These are phyloP conservation scores for Agapornis roseicollis DNA, from an alignment of 2,113 vertebrate species.

Conservation along the genomic window DNA sequence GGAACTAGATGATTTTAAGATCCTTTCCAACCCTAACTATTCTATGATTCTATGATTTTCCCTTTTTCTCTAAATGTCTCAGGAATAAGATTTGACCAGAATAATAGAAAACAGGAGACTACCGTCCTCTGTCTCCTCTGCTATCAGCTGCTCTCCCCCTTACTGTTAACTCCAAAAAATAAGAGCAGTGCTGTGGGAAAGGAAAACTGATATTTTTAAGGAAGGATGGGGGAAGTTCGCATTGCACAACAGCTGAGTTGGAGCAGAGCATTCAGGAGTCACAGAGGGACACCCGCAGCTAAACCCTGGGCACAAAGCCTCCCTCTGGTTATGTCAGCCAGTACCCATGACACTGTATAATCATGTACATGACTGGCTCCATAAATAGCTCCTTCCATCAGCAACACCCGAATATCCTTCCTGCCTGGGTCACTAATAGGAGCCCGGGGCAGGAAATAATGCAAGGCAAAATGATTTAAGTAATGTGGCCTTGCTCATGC, in stretches of 20 bases:
- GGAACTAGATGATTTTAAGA: no score
- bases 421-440: background rate
- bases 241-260: background rate
- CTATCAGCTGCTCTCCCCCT: background rate
- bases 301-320: background rate
- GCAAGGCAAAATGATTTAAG: background rate
- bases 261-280: background rate
- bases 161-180: background rate
- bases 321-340: background rate
- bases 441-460: background rate
- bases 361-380: background rate
- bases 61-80: background rate
- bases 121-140: background rate
- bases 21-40: no score
- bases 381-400: slow-evolving; percentile 44
- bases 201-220: background rate
- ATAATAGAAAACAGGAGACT: background rate
- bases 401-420: background rate
- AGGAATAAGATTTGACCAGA: background rate
- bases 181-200: background rate
- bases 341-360: background rate
- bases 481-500: background rate
- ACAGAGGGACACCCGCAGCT: background rate
- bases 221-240: accelerated
- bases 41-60: no score